These are phyloP conservation scores for Carpatolechia fugitivella DNA, from an alignment of 2,888 invertebrate genomes.

Conservation along the genomic window DNA sequence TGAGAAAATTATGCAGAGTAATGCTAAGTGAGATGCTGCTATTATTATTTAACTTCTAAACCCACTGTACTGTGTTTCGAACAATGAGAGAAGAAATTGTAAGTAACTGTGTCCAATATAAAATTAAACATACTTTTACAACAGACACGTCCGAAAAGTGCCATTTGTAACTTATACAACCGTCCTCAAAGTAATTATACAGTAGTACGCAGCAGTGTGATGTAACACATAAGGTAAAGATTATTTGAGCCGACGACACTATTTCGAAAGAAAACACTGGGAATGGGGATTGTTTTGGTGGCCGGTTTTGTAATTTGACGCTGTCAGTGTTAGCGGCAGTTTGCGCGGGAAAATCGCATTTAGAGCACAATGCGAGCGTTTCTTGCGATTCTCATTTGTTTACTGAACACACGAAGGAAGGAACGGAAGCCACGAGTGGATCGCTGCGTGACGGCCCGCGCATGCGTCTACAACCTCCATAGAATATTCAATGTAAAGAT, in stretches of 20 bases:
- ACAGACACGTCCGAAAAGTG: conserved; percentile 7
- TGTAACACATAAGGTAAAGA: conserved; percentile 7
- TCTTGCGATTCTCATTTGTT: conserved; percentile 29
- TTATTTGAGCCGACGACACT: neutral
- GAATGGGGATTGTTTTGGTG: neutral
- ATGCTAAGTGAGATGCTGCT: no score
- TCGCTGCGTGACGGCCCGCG: conserved; percentile 26
- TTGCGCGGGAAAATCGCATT: conserved; percentile 27
- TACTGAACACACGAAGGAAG: conserved; percentile 25
- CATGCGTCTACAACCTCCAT: conserved; percentile 39
- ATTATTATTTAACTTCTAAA: no score
- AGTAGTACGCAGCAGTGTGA: conserved; percentile 11
- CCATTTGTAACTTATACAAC: conserved; percentile 10
- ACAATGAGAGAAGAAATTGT: no score
- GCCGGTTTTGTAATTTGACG: neutral
- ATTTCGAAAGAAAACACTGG: neutral
- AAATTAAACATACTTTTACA: neutral
- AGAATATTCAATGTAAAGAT: conserved; percentile 42
- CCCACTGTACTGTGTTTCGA: no score
- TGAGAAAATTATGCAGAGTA: no score
- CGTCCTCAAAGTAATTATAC: conserved; percentile 14
- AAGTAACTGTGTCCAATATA: neutral
- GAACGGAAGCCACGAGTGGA: conserved; percentile 17
- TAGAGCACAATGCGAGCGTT: conserved; percentile 20
- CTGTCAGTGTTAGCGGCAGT: conserved; percentile 12